Evolutionary conservation across 2,797 vertebrate species (phyloP), one percentile per base, ranked within the genome.

Genomic region (Microcaecilia unicolor): DNA sequence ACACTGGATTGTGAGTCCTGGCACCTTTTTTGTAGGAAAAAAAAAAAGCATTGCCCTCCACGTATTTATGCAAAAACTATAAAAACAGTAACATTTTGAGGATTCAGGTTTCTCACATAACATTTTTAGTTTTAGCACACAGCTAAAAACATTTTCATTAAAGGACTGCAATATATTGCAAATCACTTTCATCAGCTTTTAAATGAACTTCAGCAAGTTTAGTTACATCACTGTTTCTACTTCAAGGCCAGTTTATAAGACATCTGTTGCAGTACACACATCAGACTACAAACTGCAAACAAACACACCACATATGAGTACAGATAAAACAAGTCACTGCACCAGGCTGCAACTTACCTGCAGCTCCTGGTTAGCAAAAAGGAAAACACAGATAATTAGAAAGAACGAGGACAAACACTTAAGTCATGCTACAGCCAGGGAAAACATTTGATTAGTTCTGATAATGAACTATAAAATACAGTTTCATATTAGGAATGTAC

Each of bases 351-450:
- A 76, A 92, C 93, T 93, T 92, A 99, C 96, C 94, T 98, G 96
- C 76, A 96, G 82, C 84, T 99, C 96, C 94, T 99, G 93, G 93
- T 90, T 82, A 76, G 96, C 94, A 95, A 88, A 84, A 94, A 86
- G 80, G 87, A 84, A 85, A 86, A 89, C 80, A 94, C 67, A 92
- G 42, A 80, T 53, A 82, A 83, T 95, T 94, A 96, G 85, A 87
- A 66, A 78, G 76, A 87, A 84, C 76, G 72, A 78, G 79, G 81
- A 76, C 80, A 72, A 72, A 86, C 80, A 84, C 59, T 77, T 54
- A 81, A 76, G 70, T 72, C 72, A 72, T 36, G 25, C 67, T 77
- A 69, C 51, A 72, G 68, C 67, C 64, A 48, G 50, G 67, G 62
- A 44, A 67, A 72, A 74, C 51, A 50, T 58, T 64, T 55, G 67